These are phyloP conservation scores for Larimichthys crocea DNA, from an alignment of 2,113 vertebrate genomes.

Conservation along the genomic window DNA sequence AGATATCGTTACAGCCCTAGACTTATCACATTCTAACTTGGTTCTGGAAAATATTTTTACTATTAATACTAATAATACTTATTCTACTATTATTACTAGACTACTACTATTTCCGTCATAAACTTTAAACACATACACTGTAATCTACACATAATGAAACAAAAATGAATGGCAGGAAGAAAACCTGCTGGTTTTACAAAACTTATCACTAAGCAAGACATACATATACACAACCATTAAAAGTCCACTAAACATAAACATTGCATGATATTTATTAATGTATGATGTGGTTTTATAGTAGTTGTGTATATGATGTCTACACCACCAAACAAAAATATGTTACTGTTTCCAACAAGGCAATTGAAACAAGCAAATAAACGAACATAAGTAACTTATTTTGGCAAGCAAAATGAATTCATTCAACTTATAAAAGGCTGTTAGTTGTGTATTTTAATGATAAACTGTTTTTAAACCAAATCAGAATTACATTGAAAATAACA, in stretches of 20 bases:
- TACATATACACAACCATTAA: conserved; percentile 20
- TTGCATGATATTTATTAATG: not conserved
- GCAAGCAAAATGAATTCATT: conserved; percentile 2
- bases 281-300: conserved; percentile 20
- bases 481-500: not conserved
- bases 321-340: too few relatives aligned
- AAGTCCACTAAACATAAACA: not conserved
- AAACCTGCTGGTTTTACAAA: not conserved
- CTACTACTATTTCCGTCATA: not conserved
- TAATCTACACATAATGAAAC: not conserved
- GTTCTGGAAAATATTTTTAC: not conserved
- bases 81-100: too few relatives aligned
- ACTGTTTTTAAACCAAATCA: not conserved
- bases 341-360: not conserved
- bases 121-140: not conserved
- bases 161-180: conserved; percentile 2
- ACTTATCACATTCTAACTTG: not conserved
- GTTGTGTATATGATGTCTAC: conserved; percentile 8
- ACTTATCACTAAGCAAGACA: conserved; percentile 14
- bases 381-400: not conserved
- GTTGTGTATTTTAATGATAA: not conserved
- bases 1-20: too few relatives aligned
- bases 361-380: conserved; percentile 9
- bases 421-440: not conserved
- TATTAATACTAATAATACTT: too few relatives aligned